Conservation (phyloP, 1,140 invertebrate genomes). For the Drosophila ficusphila region DNA sequence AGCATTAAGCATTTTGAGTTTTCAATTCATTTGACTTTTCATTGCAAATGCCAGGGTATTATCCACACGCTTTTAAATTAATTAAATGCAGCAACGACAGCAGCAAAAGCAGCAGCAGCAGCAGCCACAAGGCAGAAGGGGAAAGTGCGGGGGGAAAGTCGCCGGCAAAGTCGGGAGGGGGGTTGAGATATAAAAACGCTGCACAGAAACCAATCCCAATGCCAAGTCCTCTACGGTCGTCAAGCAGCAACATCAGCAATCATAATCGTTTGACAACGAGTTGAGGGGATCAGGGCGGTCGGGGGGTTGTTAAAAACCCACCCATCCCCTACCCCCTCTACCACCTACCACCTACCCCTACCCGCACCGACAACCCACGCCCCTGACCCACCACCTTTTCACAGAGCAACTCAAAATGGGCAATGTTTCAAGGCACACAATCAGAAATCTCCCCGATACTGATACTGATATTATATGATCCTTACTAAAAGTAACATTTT, state of each 20-base stretch:
- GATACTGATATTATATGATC: background rate
- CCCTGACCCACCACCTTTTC: conserved; percentile 11
- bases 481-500: background rate
- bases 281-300: conserved; percentile 43
- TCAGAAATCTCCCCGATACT: background rate
- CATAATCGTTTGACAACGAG: conserved; percentile 46
- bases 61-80: conserved; percentile 83
- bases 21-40: conserved; percentile 82
- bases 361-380: conserved; percentile 1
- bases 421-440: conserved; percentile 21
- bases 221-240: conserved; percentile 41
- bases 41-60: conserved; percentile 78
- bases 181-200: conserved; percentile 13
- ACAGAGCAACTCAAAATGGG: conserved; percentile 30
- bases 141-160: background rate
- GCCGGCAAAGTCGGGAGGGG: background rate
- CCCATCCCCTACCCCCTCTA: background rate
- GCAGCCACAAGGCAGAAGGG: background rate
- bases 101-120: conserved; percentile 14
- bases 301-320: conserved; percentile 48
- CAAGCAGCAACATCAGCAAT: conserved; percentile 50
- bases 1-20: conserved; percentile 75
- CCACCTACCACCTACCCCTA: no score
- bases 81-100: conserved; percentile 65
- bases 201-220: conserved; percentile 22